A percentile compares a stretch with the other conserved stretches of the same genome.
phyloP scores from a whole-genome alignment of 2,797 vertebrate species.

The Arvicola amphibius region DNA sequence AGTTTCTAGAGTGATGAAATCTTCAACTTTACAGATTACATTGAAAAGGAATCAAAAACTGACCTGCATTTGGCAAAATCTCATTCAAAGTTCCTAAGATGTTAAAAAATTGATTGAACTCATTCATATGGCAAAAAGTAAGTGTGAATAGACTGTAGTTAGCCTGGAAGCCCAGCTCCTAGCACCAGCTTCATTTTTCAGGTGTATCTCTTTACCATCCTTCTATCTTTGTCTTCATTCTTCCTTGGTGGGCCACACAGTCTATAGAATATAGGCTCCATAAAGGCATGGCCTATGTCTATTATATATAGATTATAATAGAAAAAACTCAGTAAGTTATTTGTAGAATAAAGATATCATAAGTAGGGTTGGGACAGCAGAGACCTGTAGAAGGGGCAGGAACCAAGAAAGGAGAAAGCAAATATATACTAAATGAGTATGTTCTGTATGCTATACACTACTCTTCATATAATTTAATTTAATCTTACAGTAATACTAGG shows the following conservation, averaged over 20 bases:
- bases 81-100: neutral
- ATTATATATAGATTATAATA: neutral
- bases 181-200: neutral
- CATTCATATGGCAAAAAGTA: neutral
- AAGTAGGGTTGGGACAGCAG: neutral
- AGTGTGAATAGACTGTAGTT: constrained; percentile 1
- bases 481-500: neutral
- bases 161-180: neutral
- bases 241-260: neutral
- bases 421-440: neutral
- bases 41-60: neutral
- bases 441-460: neutral
- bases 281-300: neutral
- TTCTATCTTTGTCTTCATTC: neutral
- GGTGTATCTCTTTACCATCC: neutral
- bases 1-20: neutral
- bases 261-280: neutral
- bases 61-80: neutral
- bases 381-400: neutral
- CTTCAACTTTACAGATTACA: neutral
- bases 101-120: neutral
- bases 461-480: constrained; percentile 37
- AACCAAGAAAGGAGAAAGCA: neutral
- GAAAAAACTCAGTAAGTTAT: neutral
- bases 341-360: constrained; percentile 2